Evolutionary conservation across 2,797 vertebrate genomes (phyloP).

Genomic region (Sebastes itinus): DNA sequence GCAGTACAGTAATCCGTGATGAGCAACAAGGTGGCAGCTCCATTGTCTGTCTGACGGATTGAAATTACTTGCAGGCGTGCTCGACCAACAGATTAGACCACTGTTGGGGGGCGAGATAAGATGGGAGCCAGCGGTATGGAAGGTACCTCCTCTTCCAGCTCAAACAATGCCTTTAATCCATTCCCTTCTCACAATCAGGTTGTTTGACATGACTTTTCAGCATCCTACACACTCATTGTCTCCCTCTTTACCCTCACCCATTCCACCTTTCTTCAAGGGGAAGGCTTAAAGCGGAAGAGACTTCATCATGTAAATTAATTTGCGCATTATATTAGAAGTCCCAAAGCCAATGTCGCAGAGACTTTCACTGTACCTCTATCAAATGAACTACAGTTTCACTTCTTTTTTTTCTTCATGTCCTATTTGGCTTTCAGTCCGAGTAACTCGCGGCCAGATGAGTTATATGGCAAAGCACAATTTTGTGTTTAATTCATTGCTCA

Average conservation of each 20-base stretch:
- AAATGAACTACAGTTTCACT: slow-evolving; percentile 53
- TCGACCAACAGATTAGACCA: slow-evolving; percentile 86
- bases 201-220: slow-evolving; percentile 81
- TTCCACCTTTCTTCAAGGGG: slow-evolving; percentile 64
- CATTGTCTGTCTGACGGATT: slow-evolving; percentile 83
- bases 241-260: slow-evolving; percentile 22
- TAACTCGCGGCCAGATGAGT: slow-evolving; percentile 46
- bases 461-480: slow-evolving; percentile 37
- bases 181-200: slow-evolving; percentile 74
- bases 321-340: slow-evolving; percentile 46
- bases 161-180: slow-evolving; percentile 85
- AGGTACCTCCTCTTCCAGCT: slow-evolving; percentile 73
- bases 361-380: slow-evolving; percentile 64
- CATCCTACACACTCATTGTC: slow-evolving; percentile 65
- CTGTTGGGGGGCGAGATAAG: slow-evolving; percentile 80
- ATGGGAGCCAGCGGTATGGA: slow-evolving; percentile 71
- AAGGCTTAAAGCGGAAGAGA: slow-evolving; percentile 58
- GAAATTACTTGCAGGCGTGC: slow-evolving; percentile 85
- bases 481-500: slow-evolving; percentile 56
- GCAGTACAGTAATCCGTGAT: slow-evolving; percentile 82
- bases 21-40: slow-evolving; percentile 83
- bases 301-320: slow-evolving; percentile 73
- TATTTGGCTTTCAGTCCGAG: slow-evolving; percentile 57
- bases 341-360: slow-evolving; percentile 62
- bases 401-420: slow-evolving; percentile 17